Evolutionary conservation across 2,113 vertebrate species (phyloP).

Genomic region (Pogonocichla stellata): DNA sequence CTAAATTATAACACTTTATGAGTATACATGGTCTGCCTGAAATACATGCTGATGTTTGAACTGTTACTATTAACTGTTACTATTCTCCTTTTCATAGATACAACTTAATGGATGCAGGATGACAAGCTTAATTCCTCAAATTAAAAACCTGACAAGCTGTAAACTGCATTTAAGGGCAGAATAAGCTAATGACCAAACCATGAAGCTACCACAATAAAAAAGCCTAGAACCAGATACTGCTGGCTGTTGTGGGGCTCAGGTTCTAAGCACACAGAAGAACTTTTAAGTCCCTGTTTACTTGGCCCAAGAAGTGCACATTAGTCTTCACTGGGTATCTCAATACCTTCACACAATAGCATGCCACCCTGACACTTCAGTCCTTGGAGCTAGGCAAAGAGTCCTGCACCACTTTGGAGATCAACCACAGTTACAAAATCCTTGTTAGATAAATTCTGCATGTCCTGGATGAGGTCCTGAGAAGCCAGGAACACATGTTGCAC

Average conservation of each 20-base stretch:
- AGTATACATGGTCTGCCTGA: not conserved
- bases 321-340: not conserved
- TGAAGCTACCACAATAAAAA: not conserved
- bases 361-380: not conserved
- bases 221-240: not conserved
- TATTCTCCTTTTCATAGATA: not conserved
- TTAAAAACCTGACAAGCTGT: not conserved
- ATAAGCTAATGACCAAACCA: not conserved
- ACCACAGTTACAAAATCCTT: not conserved
- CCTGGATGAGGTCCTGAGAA: not conserved
- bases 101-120: not conserved
- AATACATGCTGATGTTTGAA: not conserved
- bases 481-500: not conserved
- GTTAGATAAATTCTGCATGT: not conserved
- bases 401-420: not conserved
- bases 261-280: not conserved
- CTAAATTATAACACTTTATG: not conserved
- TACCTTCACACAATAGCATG: not conserved
- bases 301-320: not conserved
- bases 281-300: not conserved
- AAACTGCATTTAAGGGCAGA: not conserved
- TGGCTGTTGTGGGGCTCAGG: not conserved
- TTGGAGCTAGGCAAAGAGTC: fast-evolving
- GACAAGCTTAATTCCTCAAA: not conserved
- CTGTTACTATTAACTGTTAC: not conserved